Conservation (phyloP, 2,113 vertebrate genomes). For the Hylia prasina region DNA sequence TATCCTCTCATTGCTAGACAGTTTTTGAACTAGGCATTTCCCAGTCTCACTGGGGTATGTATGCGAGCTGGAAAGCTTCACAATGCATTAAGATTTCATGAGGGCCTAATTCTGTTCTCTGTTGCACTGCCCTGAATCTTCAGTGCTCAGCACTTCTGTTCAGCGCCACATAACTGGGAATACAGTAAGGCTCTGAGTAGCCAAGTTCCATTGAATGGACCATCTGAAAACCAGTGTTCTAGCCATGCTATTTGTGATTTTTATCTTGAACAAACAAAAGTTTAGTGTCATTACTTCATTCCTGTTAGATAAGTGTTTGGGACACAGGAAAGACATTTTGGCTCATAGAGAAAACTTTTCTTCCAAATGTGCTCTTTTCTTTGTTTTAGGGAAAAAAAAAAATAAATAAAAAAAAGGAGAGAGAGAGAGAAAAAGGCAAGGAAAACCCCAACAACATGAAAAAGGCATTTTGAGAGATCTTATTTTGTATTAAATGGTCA, state of each 20-base stretch:
- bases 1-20: background rate
- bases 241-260: background rate
- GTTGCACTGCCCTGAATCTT: background rate
- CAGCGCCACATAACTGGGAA: background rate
- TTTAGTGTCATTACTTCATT: conserved; percentile 16
- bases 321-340: background rate
- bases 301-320: conserved; percentile 26
- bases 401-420: background rate
- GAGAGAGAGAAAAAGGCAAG: too few relatives aligned
- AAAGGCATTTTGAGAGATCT: background rate
- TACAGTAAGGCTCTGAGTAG: background rate
- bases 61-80: conserved; percentile 40
- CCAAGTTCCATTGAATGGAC: background rate
- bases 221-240: background rate
- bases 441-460: background rate
- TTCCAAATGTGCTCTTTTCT: background rate
- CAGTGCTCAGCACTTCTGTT: background rate
- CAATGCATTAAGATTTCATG: conserved; percentile 48
- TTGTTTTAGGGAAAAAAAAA: background rate
- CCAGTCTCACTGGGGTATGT: conserved; percentile 27
- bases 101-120: conserved; percentile 45
- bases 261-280: conserved; percentile 22
- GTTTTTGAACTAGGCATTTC: conserved; percentile 49
- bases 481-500: background rate
- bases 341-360: background rate